These are phyloP conservation scores for Dermatophagoides farinae DNA, from an alignment of 1,140 invertebrate species.

Conservation along the genomic window DNA sequence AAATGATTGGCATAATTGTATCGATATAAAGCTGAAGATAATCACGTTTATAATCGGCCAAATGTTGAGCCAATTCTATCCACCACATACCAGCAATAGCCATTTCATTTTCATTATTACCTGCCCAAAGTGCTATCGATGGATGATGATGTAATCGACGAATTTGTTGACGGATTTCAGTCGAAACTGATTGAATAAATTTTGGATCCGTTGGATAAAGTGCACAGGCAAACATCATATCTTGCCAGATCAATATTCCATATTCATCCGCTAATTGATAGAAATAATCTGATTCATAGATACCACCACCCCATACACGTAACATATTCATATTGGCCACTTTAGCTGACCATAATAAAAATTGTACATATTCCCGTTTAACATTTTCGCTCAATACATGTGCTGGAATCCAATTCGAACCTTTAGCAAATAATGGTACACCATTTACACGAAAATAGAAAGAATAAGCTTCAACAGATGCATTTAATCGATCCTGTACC, in stretches of 20 bases:
- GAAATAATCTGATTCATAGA: constrained; percentile 79
- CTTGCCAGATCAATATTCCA: constrained; percentile 30
- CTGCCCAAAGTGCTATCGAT: constrained; percentile 43
- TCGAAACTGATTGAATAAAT: constrained; percentile 48
- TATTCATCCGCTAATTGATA: constrained; percentile 44
- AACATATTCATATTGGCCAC: constrained; percentile 79
- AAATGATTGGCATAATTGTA: constrained; percentile 45
- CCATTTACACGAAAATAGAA: constrained; percentile 81
- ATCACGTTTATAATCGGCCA: constrained; percentile 37
- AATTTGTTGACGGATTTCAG: constrained; percentile 64
- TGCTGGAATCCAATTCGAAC: constrained; percentile 83
- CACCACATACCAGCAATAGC: constrained; percentile 62
- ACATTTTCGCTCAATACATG: constrained; percentile 61
- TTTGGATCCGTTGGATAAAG: constrained; percentile 62
- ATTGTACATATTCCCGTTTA: constrained; percentile 28
- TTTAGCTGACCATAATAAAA: constrained; percentile 45
- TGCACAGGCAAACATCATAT: constrained; percentile 91
- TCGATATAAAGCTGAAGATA: constrained; percentile 67
- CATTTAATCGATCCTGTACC: constrained; percentile 25
- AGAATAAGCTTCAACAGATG: constrained; percentile 36
- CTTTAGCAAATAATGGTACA: constrained; percentile 78
- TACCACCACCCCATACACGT: constrained; percentile 88
- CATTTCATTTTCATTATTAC: constrained; percentile 95
- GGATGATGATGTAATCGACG: constrained; percentile 65
- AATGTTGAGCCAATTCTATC: constrained; percentile 6